Conservation (phyloP, 1,140 invertebrate species). For the Pseudomyrmex gracilis region DNA sequence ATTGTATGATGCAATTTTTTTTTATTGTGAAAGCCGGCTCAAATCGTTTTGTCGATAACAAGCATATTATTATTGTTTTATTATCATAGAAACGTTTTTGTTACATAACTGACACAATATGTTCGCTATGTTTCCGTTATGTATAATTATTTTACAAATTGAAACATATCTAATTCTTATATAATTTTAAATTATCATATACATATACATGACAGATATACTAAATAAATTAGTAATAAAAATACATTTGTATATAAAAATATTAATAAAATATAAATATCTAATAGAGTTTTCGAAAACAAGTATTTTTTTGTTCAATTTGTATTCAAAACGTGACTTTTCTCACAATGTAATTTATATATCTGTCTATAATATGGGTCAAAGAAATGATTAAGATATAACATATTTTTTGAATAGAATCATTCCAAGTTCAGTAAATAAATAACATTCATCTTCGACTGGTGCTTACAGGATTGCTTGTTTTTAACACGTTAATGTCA, state of each 20-base stretch:
- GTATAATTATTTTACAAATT: neutral
- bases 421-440: slow-evolving; percentile 28
- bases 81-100: neutral
- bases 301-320: neutral
- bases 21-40: neutral
- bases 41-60: slow-evolving; percentile 23
- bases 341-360: neutral
- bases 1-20: neutral
- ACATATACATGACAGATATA: neutral
- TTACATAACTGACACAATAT: neutral
- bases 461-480: neutral
- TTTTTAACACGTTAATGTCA: slow-evolving; percentile 17
- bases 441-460: neutral
- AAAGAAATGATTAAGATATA: slow-evolving; percentile 40
- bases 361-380: neutral
- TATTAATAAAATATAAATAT: neutral
- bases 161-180: neutral
- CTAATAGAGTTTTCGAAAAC: neutral
- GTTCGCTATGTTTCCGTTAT: neutral
- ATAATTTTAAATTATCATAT: neutral
- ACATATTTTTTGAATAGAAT: slow-evolving; percentile 47
- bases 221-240: neutral
- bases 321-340: neutral
- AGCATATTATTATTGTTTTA: neutral
- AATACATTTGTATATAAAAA: neutral